These are phyloP conservation scores for Tachuris rubrigastra DNA, from an alignment of 2,113 vertebrate species.

Conservation along the genomic window DNA sequence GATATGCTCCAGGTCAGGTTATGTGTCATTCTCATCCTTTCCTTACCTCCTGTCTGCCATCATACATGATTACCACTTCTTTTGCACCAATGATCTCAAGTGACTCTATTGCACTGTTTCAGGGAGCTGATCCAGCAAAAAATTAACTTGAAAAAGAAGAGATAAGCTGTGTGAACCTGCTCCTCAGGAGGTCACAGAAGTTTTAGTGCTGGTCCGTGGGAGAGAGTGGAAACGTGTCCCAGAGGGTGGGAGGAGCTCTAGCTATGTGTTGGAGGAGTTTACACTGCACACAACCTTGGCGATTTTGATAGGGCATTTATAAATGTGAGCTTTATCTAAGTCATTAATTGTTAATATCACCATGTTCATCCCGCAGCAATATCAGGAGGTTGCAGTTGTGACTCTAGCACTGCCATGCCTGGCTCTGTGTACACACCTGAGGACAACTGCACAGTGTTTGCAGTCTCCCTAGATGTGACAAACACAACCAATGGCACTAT, in stretches of 20 bases:
- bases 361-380: neutral
- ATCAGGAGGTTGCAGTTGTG: neutral
- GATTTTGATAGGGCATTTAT: neutral
- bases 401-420: neutral
- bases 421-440: neutral
- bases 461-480: neutral
- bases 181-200: neutral
- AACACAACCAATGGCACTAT: neutral
- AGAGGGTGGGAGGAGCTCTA: neutral
- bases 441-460: neutral
- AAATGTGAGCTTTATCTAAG: neutral
- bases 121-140: neutral
- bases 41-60: neutral
- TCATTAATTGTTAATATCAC: neutral
- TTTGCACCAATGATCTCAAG: neutral
- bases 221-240: rapidly evolving
- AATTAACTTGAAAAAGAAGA: neutral
- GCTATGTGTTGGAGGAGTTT: neutral
- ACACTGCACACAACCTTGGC: neutral
- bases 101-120: neutral
- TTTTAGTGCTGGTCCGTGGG: neutral
- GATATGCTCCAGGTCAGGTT: neutral
- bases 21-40: neutral
- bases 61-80: neutral
- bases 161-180: neutral